Percentiles rank a stretch among this genome's conserved stretches.
Evolutionary conservation across 2,797 vertebrate species (phyloP).

Genomic region (Ptychobarbus kaznakovi): DNA sequence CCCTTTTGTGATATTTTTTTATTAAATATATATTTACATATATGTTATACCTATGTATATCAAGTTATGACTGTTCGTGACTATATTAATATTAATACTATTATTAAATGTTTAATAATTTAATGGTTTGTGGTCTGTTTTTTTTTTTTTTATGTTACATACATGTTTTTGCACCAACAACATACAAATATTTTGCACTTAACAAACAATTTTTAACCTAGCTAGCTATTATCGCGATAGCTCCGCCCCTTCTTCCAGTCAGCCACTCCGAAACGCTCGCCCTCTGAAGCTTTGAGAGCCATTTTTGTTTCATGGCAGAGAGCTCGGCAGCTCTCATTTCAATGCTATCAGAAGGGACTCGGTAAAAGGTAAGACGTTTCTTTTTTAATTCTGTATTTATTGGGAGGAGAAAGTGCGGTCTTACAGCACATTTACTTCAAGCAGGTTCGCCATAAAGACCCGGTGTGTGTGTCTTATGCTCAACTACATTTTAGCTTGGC

Average conservation of each 20-base stretch:
- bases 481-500: slow-evolving; percentile 36
- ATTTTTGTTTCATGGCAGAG: slow-evolving; percentile 63
- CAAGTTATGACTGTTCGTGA: background rate
- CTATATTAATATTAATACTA: background rate
- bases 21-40: background rate
- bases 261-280: slow-evolving; percentile 46
- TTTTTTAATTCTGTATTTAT: background rate
- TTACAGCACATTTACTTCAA: slow-evolving; percentile 4
- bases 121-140: background rate
- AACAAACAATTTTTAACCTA: background rate
- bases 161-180: background rate
- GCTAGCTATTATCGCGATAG: slow-evolving; percentile 25
- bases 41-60: background rate
- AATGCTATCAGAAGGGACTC: slow-evolving; percentile 46
- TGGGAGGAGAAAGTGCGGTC: background rate
- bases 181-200: background rate
- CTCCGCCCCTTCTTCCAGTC: slow-evolving; percentile 40
- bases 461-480: background rate
- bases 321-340: slow-evolving; percentile 39
- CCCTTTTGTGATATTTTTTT: background rate
- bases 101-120: background rate
- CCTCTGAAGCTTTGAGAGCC: slow-evolving; percentile 53
- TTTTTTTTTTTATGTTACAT: background rate
- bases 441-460: background rate
- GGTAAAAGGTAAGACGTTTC: slow-evolving; percentile 50